Evolutionary conservation across 2,797 vertebrate genomes (phyloP).

Genomic region (Aselliscus stoliczkanus): DNA sequence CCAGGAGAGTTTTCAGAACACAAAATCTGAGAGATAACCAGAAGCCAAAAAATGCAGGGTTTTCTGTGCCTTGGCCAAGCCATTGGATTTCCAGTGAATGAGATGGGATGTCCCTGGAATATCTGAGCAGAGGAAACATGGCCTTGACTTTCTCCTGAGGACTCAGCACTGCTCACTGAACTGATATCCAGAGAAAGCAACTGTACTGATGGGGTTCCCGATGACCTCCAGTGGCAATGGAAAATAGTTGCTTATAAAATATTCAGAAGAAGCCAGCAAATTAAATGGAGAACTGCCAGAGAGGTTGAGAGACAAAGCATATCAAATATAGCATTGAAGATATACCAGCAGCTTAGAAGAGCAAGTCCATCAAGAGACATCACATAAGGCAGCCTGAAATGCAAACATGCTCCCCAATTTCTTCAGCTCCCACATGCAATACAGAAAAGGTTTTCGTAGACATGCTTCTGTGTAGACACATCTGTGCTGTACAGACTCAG

Average conservation of each 20-base stretch:
- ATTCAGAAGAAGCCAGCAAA: slow-evolving; percentile 28
- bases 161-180: neutral
- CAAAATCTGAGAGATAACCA: neutral
- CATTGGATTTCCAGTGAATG: neutral
- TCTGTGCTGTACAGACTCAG: neutral
- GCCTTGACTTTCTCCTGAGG: neutral
- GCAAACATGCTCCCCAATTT: too few relatives aligned
- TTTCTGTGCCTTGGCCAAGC: neutral
- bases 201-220: neutral
- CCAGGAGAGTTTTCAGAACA: too few relatives aligned
- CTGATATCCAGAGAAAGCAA: neutral
- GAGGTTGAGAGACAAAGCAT: neutral
- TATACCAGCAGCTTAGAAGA: neutral
- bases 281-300: neutral
- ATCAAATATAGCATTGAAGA: neutral
- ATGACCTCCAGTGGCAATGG: neutral
- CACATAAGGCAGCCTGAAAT: neutral
- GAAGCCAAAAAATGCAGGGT: neutral
- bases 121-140: neutral
- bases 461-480: neutral
- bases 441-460: neutral
- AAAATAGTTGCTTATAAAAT: neutral
- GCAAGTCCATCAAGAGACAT: neutral
- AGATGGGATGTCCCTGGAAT: neutral
- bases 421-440: neutral